Evolutionary conservation across 2,888 invertebrate species (phyloP).

Genomic region (Dimorphilus gyrociliatus): DNA sequence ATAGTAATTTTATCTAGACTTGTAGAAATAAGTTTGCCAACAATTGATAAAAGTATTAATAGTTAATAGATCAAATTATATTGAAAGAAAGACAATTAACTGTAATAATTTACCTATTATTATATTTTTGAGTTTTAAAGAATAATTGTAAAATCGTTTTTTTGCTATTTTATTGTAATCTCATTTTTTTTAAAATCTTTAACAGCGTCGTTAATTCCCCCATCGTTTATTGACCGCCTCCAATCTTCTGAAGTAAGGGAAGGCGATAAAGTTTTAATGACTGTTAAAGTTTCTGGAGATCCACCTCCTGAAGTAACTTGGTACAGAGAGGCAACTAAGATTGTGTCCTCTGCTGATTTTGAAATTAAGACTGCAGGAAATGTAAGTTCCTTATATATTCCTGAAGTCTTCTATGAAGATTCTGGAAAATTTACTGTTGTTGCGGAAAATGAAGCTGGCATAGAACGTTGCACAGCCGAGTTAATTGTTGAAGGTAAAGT

Average conservation of each 20-base stretch:
- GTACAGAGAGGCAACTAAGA: slow-evolving; percentile 31
- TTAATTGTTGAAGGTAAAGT: slow-evolving; percentile 47
- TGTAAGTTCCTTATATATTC: slow-evolving; percentile 48
- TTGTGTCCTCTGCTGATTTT: slow-evolving; percentile 38
- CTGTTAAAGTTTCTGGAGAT: slow-evolving; percentile 27
- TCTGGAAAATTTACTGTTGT: slow-evolving; percentile 33
- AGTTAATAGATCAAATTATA: too few relatives aligned
- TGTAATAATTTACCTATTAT: too few relatives aligned
- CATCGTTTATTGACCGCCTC: slow-evolving; percentile 61
- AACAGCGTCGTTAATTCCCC: slow-evolving; percentile 59
- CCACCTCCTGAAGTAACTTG: slow-evolving; percentile 33
- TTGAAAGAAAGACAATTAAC: too few relatives aligned
- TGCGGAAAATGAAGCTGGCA: slow-evolving; percentile 33
- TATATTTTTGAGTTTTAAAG: too few relatives aligned
- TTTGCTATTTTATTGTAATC: too few relatives aligned
- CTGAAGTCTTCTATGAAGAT: slow-evolving; percentile 44
- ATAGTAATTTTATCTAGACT: too few relatives aligned
- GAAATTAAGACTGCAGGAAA: slow-evolving; percentile 46
- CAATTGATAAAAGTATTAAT: too few relatives aligned
- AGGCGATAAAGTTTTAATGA: slow-evolving; percentile 28
- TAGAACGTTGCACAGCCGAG: slow-evolving; percentile 55
- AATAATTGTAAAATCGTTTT: too few relatives aligned
- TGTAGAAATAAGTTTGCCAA: too few relatives aligned
- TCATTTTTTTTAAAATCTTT: too few relatives aligned
- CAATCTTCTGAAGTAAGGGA: slow-evolving; percentile 48